Evolutionary conservation across 2,888 invertebrate genomes (phyloP).

Genomic region (Sabatieria punctata): DNA sequence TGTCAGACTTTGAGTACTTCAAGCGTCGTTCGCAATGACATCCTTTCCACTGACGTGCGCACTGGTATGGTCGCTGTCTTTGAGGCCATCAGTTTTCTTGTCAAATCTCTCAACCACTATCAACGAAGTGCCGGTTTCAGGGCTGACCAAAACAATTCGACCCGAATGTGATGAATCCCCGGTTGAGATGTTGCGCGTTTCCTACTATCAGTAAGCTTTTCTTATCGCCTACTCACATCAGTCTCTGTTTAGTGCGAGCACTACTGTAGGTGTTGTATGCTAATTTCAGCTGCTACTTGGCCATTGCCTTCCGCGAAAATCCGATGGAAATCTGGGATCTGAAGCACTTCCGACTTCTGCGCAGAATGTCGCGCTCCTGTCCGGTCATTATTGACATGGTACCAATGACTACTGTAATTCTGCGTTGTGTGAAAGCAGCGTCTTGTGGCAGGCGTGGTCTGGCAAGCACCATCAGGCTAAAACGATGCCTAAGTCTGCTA

Average conservation of each 20-base stretch:
- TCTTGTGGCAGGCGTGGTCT: slow-evolving; percentile 28
- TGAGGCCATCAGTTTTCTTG: not conserved
- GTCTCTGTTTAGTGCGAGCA: not conserved
- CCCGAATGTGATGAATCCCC: slow-evolving; percentile 28
- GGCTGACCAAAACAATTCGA: slow-evolving; percentile 18
- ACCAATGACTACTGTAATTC: not conserved
- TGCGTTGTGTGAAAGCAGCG: not conserved
- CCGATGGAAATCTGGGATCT: slow-evolving; percentile 32
- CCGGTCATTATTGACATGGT: slow-evolving; percentile 30
- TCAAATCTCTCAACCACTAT: too few species aligned
- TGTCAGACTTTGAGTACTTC: slow-evolving; percentile 23
- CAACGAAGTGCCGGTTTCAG: slow-evolving; percentile 17
- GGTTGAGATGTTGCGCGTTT: slow-evolving; percentile 23
- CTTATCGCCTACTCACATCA: not conserved
- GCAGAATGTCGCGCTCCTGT: slow-evolving; percentile 28
- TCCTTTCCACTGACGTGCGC: slow-evolving; percentile 23
- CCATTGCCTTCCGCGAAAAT: slow-evolving; percentile 28
- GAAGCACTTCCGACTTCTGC: slow-evolving; percentile 20
- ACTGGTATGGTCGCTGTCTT: not conserved
- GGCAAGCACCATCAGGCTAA: slow-evolving; percentile 27
- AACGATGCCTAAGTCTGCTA: slow-evolving; percentile 6
- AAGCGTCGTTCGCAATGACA: slow-evolving; percentile 26
- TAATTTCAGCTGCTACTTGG: slow-evolving; percentile 25
- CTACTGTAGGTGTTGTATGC: not conserved
- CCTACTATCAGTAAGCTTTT: slow-evolving; percentile 22